These are phyloP conservation scores for Melipona bicolor DNA, from an alignment of 2,888 invertebrate genomes.

Conservation along the genomic window DNA sequence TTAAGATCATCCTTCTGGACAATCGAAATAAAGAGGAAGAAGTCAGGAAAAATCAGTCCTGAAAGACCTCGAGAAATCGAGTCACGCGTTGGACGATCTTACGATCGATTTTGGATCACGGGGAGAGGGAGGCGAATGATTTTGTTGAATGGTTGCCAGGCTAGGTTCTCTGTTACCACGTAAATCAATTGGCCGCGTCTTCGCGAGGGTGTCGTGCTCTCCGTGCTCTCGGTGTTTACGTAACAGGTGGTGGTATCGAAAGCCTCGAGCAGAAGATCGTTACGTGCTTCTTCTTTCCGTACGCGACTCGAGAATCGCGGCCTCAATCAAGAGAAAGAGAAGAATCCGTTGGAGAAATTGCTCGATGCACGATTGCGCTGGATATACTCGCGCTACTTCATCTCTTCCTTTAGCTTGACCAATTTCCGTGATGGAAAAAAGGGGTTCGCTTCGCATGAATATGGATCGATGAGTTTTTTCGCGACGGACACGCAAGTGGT, in stretches of 20 bases:
- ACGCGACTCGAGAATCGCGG: conserved; percentile 1
- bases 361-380: background rate
- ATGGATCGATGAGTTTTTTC: conserved; percentile 19
- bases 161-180: conserved; percentile 51
- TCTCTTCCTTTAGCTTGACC: background rate
- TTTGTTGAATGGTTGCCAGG: conserved; percentile 60
- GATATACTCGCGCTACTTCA: background rate
- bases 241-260: conserved; percentile 73
- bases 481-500: conserved; percentile 27
- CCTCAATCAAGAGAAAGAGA: too few relatives aligned
- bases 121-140: conserved; percentile 35
- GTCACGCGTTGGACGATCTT: conserved; percentile 31
- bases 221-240: conserved; percentile 66
- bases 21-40: too few relatives aligned
- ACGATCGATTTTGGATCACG: background rate
- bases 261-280: conserved; percentile 43
- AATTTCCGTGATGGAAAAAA: background rate
- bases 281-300: conserved; percentile 53
- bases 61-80: conserved; percentile 13
- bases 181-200: conserved; percentile 77
- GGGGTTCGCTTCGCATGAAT: conserved; percentile 2
- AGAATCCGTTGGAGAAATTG: too few relatives aligned
- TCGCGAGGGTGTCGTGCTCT: background rate
- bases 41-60: background rate
- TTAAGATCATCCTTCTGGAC: background rate